Percentiles rank a stretch among this genome's conserved stretches.
Conservation (phyloP, 2,113 vertebrate genomes). For the Gobio gobio region DNA sequence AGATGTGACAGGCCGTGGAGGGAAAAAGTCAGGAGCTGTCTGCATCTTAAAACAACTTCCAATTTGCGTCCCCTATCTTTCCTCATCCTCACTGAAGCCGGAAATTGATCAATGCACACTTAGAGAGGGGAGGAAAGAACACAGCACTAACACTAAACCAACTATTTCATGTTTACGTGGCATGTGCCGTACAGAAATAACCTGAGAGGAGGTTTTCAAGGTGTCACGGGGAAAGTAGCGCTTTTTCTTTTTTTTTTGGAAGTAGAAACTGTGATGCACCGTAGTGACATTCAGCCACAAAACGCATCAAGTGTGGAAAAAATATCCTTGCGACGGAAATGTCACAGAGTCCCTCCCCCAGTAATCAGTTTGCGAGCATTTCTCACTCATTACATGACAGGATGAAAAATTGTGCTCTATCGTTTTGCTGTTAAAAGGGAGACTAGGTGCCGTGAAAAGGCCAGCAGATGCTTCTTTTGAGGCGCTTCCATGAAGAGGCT, state of each 20-base stretch:
- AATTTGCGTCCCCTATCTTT: slow-evolving; percentile 76
- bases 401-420: slow-evolving; percentile 69
- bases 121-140: slow-evolving; percentile 59
- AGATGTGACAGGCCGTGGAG: slow-evolving; percentile 94
- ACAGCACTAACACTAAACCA: slow-evolving; percentile 69
- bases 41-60: slow-evolving; percentile 91
- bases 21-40: slow-evolving; percentile 88
- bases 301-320: slow-evolving; percentile 48
- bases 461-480: slow-evolving; percentile 53
- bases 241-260: slow-evolving; percentile 47
- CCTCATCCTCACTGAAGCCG: slow-evolving; percentile 83
- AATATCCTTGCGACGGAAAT: slow-evolving; percentile 60
- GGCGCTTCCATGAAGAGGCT: slow-evolving; percentile 43
- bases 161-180: slow-evolving; percentile 68
- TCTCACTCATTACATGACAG: slow-evolving; percentile 71
- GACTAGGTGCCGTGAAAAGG: slow-evolving; percentile 51
- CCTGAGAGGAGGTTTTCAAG: slow-evolving; percentile 51
- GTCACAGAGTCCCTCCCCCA: slow-evolving; percentile 62
- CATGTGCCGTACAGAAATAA: slow-evolving; percentile 75
- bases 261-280: slow-evolving; percentile 60
- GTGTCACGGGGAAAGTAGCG: slow-evolving; percentile 6
- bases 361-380: slow-evolving; percentile 69
- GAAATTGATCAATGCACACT: slow-evolving; percentile 85
- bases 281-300: slow-evolving; percentile 63
- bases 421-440: slow-evolving; percentile 63